Percentiles rank a stretch among this genome's conserved stretches.
These are phyloP conservation scores for Rhinolophus ferrumequinum DNA, from an alignment of 2,113 vertebrate genomes.

Conservation along the genomic window DNA sequence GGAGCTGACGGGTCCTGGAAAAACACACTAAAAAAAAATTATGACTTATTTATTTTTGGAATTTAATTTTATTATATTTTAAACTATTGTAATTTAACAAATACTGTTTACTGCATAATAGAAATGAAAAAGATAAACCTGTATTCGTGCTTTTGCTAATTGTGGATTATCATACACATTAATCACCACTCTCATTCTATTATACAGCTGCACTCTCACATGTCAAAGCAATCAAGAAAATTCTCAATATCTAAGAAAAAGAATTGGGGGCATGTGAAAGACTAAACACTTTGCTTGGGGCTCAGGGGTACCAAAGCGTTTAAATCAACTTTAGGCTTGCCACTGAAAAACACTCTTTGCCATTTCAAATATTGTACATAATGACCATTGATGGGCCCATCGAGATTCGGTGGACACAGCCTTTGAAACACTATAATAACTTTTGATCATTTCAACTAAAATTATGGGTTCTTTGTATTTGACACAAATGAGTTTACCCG, in stretches of 20 bases:
- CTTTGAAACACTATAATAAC: neutral
- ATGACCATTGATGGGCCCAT: neutral
- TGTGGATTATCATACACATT: neutral
- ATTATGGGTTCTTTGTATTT: neutral
- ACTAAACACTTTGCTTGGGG: neutral
- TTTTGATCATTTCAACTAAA: neutral
- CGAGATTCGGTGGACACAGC: neutral
- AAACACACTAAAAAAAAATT: neutral
- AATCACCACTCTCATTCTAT: neutral
- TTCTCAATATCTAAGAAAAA: neutral
- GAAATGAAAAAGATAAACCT: neutral
- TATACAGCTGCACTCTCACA: neutral
- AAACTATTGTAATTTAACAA: neutral
- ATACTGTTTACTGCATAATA: neutral
- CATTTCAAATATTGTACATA: neutral
- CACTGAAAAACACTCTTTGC: rapidly evolving
- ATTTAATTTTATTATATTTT: neutral
- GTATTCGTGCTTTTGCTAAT: neutral
- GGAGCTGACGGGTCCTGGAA: no score
- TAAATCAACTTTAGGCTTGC: neutral
- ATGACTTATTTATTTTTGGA: neutral
- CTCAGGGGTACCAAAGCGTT: neutral
- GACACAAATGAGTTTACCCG: neutral
- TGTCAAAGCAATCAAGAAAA: neutral
- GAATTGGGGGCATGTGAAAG: neutral